These are phyloP conservation scores for Forbesichthys agassizii DNA, from an alignment of 2,113 vertebrate genomes.

Conservation along the genomic window DNA sequence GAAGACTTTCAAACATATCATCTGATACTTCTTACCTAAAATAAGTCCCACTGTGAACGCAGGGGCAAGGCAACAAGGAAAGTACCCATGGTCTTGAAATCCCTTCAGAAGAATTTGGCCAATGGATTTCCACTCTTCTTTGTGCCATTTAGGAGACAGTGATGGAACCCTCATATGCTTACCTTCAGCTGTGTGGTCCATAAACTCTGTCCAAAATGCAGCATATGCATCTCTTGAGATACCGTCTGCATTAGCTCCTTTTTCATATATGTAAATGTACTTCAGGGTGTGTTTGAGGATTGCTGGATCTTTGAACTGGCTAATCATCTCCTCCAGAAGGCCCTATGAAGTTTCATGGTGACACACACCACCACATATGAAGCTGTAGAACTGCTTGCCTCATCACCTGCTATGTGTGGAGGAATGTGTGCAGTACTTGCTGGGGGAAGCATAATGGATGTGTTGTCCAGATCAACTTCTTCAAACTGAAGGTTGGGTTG, in stretches of 20 bases:
- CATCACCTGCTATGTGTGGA: constrained; percentile 34
- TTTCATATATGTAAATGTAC: constrained; percentile 38
- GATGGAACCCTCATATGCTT: too few relatives aligned
- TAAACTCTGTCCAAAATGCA: constrained; percentile 33
- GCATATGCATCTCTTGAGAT: constrained; percentile 34
- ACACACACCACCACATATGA: constrained; percentile 34
- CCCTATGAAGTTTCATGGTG: constrained; percentile 38
- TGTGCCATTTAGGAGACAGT: too few relatives aligned
- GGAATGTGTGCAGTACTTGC: constrained; percentile 17
- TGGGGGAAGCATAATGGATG: constrained; percentile 49
- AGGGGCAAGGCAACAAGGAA: constrained; percentile 17
- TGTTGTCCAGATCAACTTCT: constrained; percentile 56
- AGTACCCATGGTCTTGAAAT: constrained; percentile 42
- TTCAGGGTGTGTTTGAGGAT: constrained; percentile 12
- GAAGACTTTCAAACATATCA: constrained; percentile 27
- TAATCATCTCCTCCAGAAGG: constrained; percentile 36
- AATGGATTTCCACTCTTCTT: too few relatives aligned
- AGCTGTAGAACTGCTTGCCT: constrained; percentile 40
- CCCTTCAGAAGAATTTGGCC: constrained; percentile 28
- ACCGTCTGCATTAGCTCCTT: constrained; percentile 22
- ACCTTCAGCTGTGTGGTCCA: constrained; percentile 7
- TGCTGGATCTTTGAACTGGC: constrained; percentile 37
- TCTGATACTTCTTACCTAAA: constrained; percentile 14
- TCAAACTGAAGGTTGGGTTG: constrained; percentile 24
- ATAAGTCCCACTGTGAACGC: constrained; percentile 20